Evolutionary conservation across 2,113 vertebrate species (phyloP).

Genomic region (Gymnocephalus cernua): DNA sequence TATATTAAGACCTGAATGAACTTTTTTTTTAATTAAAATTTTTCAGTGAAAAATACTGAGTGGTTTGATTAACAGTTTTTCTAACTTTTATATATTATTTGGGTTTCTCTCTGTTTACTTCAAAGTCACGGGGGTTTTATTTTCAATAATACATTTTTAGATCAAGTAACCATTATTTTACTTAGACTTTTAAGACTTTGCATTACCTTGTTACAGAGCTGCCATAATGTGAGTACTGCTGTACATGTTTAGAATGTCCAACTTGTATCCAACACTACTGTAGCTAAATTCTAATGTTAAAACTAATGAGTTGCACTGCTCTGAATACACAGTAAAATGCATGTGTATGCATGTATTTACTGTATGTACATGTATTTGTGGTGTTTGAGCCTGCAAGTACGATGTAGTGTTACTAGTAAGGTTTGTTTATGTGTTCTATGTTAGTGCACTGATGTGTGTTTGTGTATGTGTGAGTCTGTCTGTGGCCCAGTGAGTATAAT

Average conservation of each 20-base stretch:
- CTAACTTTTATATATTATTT: background rate
- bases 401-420: background rate
- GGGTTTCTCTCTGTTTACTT: background rate
- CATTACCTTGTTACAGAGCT: background rate
- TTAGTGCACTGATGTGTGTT: conserved; percentile 46
- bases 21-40: background rate
- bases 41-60: background rate
- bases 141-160: background rate
- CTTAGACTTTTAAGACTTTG: too few relatives aligned
- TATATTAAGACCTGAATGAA: too few relatives aligned
- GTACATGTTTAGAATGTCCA: background rate
- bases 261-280: background rate
- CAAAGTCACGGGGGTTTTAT: background rate
- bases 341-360: background rate
- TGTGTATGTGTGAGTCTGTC: conserved; percentile 62
- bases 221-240: background rate
- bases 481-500: conserved; percentile 86
- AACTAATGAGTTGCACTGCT: background rate
- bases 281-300: background rate
- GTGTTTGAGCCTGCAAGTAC: conserved; percentile 6
- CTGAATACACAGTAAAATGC: background rate
- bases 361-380: background rate
- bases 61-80: background rate
- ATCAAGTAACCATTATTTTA: too few relatives aligned
- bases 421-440: conserved; percentile 44